Evolutionary conservation across 2,797 vertebrate genomes (phyloP), one percentile per base, ranked within the genome.

Genomic region (Coccyzus lansbergi): DNA sequence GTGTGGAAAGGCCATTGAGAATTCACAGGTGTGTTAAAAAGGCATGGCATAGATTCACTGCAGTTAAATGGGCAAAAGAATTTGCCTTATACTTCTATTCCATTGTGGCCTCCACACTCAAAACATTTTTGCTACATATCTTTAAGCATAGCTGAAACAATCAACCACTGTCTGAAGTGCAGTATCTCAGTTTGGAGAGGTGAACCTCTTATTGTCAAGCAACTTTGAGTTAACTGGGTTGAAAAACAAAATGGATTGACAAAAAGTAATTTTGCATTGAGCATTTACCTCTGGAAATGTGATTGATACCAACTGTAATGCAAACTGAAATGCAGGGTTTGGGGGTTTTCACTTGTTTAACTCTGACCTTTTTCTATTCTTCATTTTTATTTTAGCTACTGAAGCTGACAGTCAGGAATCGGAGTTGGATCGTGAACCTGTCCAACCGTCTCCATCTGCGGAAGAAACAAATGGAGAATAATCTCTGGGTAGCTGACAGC

Each of bases 321-420:
- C 49, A 74, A 88, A 68, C 29, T 34, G 68, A 89, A 84, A 78
- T n/a, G 68, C 9, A 65, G 28, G 29, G 19, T 40, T 81, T 93
- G 29, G 19, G 9, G 46, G 20, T 10, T 24, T 48, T 87, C 44
- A 3, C 53, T 64, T 60, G 21, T 88, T 90, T 67, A 84, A 85
- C 11, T 42, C 31, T 70, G 59, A 88, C n/a, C 12, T 55, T 88
- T 70, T 80, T 60, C 76, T 88, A 3, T 94, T 89, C 38, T 91
- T 82, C 51, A 25, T 94, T 90, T 94, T 49, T 75, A 21, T 95
- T 92, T 81, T 76, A 97, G 97, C 84, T 79, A 22, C 89, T 68
- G 95, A 93, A 70, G 42, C 90, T 87, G 95, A 95, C 28, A 83
- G 44, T 79, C 97, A 93, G 86, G 95, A 96, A 63, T 76, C 77